Evolutionary conservation across 2,797 vertebrate species (phyloP).

Genomic region (Pterois miles): DNA sequence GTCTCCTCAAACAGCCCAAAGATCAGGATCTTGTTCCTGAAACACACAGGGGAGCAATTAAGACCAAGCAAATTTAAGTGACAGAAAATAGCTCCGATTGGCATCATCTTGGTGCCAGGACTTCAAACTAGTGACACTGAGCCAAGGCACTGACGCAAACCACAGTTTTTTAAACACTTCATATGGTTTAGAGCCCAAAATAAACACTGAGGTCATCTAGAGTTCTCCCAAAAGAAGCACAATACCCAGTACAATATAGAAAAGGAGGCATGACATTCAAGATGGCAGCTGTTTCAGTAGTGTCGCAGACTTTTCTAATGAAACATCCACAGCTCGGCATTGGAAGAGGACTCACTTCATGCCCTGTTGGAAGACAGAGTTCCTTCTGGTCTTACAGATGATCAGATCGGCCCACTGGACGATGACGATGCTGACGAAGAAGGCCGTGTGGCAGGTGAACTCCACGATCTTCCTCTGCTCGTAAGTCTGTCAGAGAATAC

Average conservation of each 20-base stretch:
- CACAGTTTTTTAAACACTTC: background rate
- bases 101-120: background rate
- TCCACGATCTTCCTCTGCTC: constrained; percentile 94
- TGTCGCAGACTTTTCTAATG: background rate
- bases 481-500: constrained; percentile 84
- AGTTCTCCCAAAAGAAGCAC: background rate
- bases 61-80: background rate
- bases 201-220: background rate
- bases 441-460: constrained; percentile 96
- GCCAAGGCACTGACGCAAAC: background rate
- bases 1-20: constrained; percentile 98
- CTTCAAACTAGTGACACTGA: background rate
- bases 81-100: background rate
- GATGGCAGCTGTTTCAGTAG: no score
- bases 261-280: constrained; percentile 2
- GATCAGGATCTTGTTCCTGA: constrained; percentile 97
- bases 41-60: constrained; percentile 1
- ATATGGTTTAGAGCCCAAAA: background rate
- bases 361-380: constrained; percentile 96
- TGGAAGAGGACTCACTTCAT: constrained; percentile 88
- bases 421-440: constrained; percentile 96
- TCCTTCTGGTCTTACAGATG: constrained; percentile 97
- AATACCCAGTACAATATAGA: background rate
- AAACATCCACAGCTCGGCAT: background rate
- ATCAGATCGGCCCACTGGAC: constrained; percentile 98